A percentile compares a stretch with the other conserved stretches of the same genome.
Conservation (phyloP, 2,113 vertebrate genomes). For the Polypterus senegalus region DNA sequence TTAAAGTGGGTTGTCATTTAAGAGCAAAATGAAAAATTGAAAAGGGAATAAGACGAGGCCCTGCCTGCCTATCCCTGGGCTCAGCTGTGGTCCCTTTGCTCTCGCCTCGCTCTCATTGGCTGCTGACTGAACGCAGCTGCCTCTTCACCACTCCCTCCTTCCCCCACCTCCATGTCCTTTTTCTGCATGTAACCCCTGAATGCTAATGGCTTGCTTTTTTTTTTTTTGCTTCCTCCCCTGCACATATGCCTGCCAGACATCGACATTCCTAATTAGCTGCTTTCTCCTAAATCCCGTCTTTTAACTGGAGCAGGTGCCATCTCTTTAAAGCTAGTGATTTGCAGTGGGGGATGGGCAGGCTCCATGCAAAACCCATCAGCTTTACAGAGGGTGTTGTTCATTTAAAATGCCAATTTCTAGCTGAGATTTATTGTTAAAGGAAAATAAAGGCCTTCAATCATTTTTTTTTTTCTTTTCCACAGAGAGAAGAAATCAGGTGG, state of each 20-base stretch:
- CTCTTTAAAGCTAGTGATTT: not conserved
- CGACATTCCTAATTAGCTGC: slow-evolving; percentile 14
- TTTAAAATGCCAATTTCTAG: no score
- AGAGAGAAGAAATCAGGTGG: slow-evolving; percentile 1
- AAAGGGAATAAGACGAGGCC: no score
- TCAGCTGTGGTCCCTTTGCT: not conserved
- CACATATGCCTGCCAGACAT: slow-evolving; percentile 8
- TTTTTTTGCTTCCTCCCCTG: not conserved
- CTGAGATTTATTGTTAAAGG: no score
- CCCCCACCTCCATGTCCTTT: not conserved
- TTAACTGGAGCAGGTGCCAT: slow-evolving; percentile 8
- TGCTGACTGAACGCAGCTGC: slow-evolving; percentile 3
- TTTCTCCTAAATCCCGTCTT: not conserved
- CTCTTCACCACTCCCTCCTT: slow-evolving; percentile 5
- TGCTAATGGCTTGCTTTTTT: slow-evolving; percentile 9
- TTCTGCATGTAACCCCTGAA: slow-evolving; percentile 2
- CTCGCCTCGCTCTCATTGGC: not conserved
- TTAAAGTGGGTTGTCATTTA: no score
- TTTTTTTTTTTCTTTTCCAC: no score
- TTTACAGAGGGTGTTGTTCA: no score
- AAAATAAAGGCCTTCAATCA: no score
- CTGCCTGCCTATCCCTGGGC: no score
- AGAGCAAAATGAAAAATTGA: no score
- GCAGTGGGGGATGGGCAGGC: no score
- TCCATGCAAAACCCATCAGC: no score